phyloP scores from a whole-genome alignment of 2,888 invertebrate genomes.

The Polydrusus tereticollis region DNA sequence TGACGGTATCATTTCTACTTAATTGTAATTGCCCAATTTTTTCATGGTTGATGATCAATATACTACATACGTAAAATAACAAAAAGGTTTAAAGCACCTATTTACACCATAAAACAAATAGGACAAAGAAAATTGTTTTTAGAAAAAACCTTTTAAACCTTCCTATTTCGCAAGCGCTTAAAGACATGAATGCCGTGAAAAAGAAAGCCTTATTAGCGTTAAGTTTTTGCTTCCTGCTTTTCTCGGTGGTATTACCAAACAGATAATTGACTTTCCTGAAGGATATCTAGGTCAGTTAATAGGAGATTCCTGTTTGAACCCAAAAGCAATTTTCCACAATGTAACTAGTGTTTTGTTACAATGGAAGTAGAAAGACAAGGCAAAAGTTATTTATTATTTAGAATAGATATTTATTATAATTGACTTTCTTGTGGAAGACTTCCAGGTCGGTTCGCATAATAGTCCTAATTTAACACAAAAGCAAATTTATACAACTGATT shows the following conservation, averaged over 20 bases:
- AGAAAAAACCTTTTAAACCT: background rate
- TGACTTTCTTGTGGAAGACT: background rate
- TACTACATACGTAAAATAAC: background rate
- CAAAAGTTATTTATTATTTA: background rate
- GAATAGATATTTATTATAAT: background rate
- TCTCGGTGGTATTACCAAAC: conserved; percentile 16
- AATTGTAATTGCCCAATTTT: no score
- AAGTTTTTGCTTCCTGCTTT: conserved; percentile 32
- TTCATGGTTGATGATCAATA: no score
- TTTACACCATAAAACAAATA: background rate
- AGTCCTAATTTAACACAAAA: no score
- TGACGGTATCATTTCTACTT: no score
- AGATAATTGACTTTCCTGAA: conserved; percentile 36
- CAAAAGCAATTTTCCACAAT: conserved; percentile 3
- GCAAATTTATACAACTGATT: no score
- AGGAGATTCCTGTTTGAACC: background rate
- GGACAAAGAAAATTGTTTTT: background rate
- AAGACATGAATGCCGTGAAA: background rate
- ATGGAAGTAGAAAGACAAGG: background rate
- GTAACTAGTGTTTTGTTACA: background rate
- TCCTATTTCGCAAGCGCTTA: background rate
- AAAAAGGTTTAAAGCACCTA: background rate
- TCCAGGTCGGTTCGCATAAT: no score
- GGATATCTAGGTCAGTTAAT: conserved; percentile 11
- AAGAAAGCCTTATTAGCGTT: conserved; percentile 18